Base-by-base conservation (phyloP, 2,797 vertebrate genomes). In the Graptemys geographica region DNA sequence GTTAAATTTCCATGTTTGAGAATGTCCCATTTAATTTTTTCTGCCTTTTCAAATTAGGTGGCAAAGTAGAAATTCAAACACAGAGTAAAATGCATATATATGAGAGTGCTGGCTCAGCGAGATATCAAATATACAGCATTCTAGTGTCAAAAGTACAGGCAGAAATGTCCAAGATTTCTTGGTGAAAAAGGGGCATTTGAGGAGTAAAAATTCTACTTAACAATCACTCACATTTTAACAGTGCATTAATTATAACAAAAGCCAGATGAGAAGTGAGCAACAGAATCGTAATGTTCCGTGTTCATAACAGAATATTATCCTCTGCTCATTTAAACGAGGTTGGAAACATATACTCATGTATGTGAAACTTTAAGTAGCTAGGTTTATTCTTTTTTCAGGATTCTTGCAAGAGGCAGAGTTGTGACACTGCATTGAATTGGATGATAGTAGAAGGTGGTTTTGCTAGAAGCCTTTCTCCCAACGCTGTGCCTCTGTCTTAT, bases 41-140 rank as follows among this genome's bases (percentile, higher is more conserved):
- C 93, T 96, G 96, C 97, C 96, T 97, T 96, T 98, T 97, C 94
- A 98, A 97, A 98, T 97, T 95, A 98, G 97, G 94, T 96, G 98
- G 97, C 95, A 83, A 97, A 98, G 97, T 98, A 97, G 97, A 98
- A 98, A 98, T 98, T 90, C 96, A 97, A 98, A 98, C 96, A 98
- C 95, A 92, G 98, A 96, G 98, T 97, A 97, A 98, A 98, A 99
- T 99, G 98, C 97, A 98, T 98, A 98, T 96, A 96, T 97, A 94
- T 98, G 94, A 97, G 97, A 98, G 97, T 95, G 96, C 94, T 97
- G 97, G 97, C 96, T 98, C 97, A 97, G 96, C 92, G 82, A 98
- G 97, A 99, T 98, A 99, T 98, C 98, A 99, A 99, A 99, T 98
- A 99, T 98, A 99, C 98, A 99, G 99, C 98, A 99, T 98, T 98